Conservation (phyloP, 2,888 invertebrate species). For the Sarcophaga carnaria region DNA sequence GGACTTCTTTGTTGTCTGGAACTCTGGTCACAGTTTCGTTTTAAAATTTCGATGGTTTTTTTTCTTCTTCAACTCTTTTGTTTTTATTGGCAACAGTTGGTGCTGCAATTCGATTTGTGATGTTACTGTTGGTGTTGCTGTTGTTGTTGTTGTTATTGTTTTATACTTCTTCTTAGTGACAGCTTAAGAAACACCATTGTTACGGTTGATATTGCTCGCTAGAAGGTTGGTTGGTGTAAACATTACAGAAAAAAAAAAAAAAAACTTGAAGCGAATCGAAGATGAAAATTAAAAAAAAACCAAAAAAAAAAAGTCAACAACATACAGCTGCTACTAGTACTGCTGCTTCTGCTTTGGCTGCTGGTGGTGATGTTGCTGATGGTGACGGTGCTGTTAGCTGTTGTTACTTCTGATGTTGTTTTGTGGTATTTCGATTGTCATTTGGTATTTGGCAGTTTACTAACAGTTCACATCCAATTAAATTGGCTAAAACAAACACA, state of each 20-base stretch:
- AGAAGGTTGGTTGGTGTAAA: constrained; percentile 16
- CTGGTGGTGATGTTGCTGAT: constrained; percentile 38
- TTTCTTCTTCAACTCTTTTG: neutral
- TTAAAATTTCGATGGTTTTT: neutral
- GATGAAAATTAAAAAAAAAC: neutral
- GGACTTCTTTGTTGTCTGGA: constrained; percentile 9
- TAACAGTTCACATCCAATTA: constrained; percentile 70
- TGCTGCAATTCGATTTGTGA: constrained; percentile 26
- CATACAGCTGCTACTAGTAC: neutral
- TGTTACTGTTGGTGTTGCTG: neutral
- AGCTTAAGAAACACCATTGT: constrained; percentile 67
- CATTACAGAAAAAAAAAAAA: neutral
- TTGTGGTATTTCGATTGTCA: constrained; percentile 68
- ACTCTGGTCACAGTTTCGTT: constrained; percentile 45
- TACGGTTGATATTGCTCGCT: constrained; percentile 4
- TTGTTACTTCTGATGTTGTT: constrained; percentile 62
- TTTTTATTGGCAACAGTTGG: constrained; percentile 46
- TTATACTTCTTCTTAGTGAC: constrained; percentile 57
- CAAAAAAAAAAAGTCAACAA: constrained; percentile 17
- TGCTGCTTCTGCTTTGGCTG: neutral
- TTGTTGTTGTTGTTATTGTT: neutral
- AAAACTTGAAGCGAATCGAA: neutral
- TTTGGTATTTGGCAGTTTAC: constrained; percentile 70
- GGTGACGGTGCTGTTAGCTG: constrained; percentile 50
- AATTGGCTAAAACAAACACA: constrained; percentile 63